These are phyloP conservation scores for Proisotoma minuta DNA, from an alignment of 2,888 invertebrate genomes.

Conservation along the genomic window DNA sequence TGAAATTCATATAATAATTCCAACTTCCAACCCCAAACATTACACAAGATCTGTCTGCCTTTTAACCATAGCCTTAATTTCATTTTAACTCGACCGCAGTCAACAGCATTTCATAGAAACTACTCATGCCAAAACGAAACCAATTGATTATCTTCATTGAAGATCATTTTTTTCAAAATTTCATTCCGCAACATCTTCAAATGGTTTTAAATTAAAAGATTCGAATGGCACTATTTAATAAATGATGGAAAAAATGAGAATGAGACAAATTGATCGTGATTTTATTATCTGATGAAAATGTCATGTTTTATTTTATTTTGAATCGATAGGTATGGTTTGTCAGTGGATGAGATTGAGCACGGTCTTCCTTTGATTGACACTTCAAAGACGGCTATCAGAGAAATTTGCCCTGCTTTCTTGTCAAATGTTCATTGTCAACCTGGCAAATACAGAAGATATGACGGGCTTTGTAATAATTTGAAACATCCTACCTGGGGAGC, in stretches of 20 bases:
- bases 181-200: no score
- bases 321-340: slow-evolving; percentile 69
- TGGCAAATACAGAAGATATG: slow-evolving; percentile 78
- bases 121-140: no score
- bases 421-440: slow-evolving; percentile 81
- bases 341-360: slow-evolving; percentile 80
- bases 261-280: slow-evolving; percentile 2
- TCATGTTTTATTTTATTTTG: slow-evolving; percentile 27
- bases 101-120: no score
- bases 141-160: no score
- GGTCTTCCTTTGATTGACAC: slow-evolving; percentile 82
- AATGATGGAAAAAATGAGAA: neutral
- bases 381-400: slow-evolving; percentile 76
- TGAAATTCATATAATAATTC: no score
- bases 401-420: slow-evolving; percentile 81
- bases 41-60: no score
- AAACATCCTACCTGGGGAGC: slow-evolving; percentile 87
- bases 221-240: no score
- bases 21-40: no score
- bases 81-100: no score
- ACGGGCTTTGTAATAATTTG: slow-evolving; percentile 84
- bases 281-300: slow-evolving; percentile 4
- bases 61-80: no score
- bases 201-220: no score
- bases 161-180: no score